phyloP scores from a whole-genome alignment of 2,888 invertebrate species.

The Crocallis elinguaria region DNA sequence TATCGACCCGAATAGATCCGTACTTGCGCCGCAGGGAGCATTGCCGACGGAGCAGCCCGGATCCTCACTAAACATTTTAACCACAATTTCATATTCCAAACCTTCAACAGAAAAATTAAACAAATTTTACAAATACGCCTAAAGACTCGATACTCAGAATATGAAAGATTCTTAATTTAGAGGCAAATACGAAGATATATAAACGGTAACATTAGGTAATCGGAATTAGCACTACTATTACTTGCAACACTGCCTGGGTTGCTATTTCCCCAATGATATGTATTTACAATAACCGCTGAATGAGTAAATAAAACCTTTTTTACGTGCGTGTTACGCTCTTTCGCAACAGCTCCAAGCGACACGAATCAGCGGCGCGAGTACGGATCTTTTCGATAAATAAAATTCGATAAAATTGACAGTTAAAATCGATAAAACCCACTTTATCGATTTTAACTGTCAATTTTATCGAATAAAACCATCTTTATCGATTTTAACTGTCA shows the following conservation, averaged over 20 bases:
- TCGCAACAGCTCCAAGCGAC: too few relatives aligned
- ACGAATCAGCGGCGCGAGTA: too few relatives aligned
- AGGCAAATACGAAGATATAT: slow-evolving; percentile 27
- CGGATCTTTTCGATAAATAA: too few relatives aligned
- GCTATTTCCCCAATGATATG: slow-evolving; percentile 72
- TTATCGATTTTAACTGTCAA: too few relatives aligned
- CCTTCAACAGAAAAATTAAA: slow-evolving; percentile 13
- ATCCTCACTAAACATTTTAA: neutral
- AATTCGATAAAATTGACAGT: too few relatives aligned
- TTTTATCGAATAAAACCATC: too few relatives aligned
- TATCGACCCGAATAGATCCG: too few relatives aligned
- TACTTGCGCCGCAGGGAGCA: too few relatives aligned
- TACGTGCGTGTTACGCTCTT: too few relatives aligned
- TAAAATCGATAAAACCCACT: too few relatives aligned
- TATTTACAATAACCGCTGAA: slow-evolving; percentile 73
- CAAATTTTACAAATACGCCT: slow-evolving; percentile 21
- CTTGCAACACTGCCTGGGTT: slow-evolving; percentile 64
- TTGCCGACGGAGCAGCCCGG: slow-evolving; percentile 61
- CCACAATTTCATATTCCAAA: slow-evolving; percentile 26
- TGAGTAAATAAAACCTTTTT: slow-evolving; percentile 41
- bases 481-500: too few relatives aligned
- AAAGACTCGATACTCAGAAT: slow-evolving; percentile 29
- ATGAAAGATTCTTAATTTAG: slow-evolving; percentile 30
- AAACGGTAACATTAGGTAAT: slow-evolving; percentile 45
- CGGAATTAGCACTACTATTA: slow-evolving; percentile 31